Evolutionary conservation across 2,797 vertebrate genomes (phyloP), one percentile per base, ranked within the genome.

Genomic region (Picus viridis): DNA sequence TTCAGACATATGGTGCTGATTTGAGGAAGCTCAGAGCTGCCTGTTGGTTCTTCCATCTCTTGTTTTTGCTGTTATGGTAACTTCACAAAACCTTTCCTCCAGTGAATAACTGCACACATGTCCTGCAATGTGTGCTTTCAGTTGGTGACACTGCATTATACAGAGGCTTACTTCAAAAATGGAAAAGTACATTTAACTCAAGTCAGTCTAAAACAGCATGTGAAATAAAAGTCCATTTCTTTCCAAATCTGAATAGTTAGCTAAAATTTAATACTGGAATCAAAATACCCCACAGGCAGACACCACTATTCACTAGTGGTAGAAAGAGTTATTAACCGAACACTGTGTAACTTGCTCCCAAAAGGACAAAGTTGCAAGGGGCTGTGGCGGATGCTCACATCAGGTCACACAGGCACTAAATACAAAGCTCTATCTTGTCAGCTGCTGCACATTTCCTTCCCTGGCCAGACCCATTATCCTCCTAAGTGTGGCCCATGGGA

Each of bases 81-180:
- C 39, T 49, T 27, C 68, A 45, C 1, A 10, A 72, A 84, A 57
- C 9, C 27, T 53, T 58, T 76, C 5, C 13, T 54, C 56, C 45
- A 43, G 22, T 80, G 27, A 78, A 53, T 6, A 84, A 67, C 9
- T 18, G 84, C 1, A 4, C 6, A n/a, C 10, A 7, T 0, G 1
- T 16, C 26, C 67, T 63, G 30, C 45, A 75, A 34, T 1, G 2
- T 6, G 12, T 57, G 17, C 59, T 64, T 84, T 86, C 24, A 65
- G 30, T 54, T 70, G 32, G 45, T 1, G 2, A 70, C 10, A 29
- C 2, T 20, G 13, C 14, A n/a, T n/a, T 16, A 5, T 16, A 9
- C 7, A 58, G 29, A 23, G 11, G 9, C n/a, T 75, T 32, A 62
- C 56, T 72, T 91, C 14, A 82, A 59, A 88, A 93, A 41, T 9